Evolutionary conservation across 2,113 vertebrate genomes (phyloP).

Genomic region (Thunnus maccoyii): DNA sequence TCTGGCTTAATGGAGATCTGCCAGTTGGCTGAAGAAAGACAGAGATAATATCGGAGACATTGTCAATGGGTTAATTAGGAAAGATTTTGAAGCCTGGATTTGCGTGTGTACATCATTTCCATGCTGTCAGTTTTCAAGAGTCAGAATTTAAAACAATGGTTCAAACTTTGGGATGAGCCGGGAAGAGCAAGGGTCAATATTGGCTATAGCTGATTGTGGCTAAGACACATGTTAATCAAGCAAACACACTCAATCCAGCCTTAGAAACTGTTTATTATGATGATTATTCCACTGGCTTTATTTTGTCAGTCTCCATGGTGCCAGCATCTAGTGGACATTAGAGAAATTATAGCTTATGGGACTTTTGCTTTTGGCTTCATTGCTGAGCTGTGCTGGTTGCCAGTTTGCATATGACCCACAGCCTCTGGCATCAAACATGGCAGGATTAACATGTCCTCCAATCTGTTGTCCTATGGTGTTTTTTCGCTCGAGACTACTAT

Average conservation of each 20-base stretch:
- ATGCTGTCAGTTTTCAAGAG: not conserved
- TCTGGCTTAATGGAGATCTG: constrained; percentile 9
- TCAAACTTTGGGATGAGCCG: too few relatives aligned
- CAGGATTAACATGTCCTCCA: constrained; percentile 40
- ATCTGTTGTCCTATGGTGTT: constrained; percentile 8
- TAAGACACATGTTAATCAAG: not conserved
- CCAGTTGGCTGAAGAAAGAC: not conserved
- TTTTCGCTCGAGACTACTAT: not conserved
- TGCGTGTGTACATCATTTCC: not conserved
- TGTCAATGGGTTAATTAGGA: not conserved
- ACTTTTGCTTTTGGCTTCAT: constrained; percentile 32
- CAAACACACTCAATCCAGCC: not conserved
- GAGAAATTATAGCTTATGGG: constrained; percentile 7
- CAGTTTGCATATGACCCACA: constrained; percentile 45
- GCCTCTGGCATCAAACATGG: constrained; percentile 41
- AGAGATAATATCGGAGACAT: not conserved
- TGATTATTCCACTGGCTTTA: not conserved
- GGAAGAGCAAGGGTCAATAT: too few relatives aligned
- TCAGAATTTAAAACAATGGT: not conserved
- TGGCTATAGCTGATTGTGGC: too few relatives aligned
- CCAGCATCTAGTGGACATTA: not conserved
- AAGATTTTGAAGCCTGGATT: not conserved
- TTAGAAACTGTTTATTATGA: not conserved
- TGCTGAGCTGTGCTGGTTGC: constrained; percentile 3
- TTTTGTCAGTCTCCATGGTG: not conserved